Conservation (phyloP, 2,797 vertebrate species). For the Enteromius radiatus region DNA sequence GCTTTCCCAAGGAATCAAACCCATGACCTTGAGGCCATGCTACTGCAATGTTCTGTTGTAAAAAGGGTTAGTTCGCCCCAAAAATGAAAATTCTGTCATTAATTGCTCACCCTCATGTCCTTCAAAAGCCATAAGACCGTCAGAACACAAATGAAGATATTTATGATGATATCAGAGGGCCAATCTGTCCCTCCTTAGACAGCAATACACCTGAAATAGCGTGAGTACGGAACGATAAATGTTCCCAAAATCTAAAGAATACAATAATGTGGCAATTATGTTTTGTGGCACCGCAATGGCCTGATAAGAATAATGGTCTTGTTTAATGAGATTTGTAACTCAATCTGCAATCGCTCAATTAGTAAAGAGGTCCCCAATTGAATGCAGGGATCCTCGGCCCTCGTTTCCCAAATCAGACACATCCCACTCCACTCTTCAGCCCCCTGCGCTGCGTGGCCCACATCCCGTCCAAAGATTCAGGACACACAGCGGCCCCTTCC, state of each 20-base stretch:
- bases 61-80: neutral
- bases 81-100: neutral
- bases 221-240: neutral
- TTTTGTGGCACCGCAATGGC: slow-evolving; percentile 74
- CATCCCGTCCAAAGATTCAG: slow-evolving; percentile 71
- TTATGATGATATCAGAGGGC: too few relatives aligned
- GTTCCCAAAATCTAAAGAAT: slow-evolving; percentile 63
- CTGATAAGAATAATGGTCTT: slow-evolving; percentile 71
- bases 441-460: slow-evolving; percentile 67
- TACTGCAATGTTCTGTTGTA: neutral
- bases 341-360: slow-evolving; percentile 76
- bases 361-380: slow-evolving; percentile 79
- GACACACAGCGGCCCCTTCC: slow-evolving; percentile 59
- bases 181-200: too few relatives aligned
- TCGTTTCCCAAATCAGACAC: slow-evolving; percentile 65
- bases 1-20: neutral
- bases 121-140: neutral
- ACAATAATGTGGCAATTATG: slow-evolving; percentile 69
- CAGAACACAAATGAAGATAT: neutral
- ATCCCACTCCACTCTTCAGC: slow-evolving; percentile 61
- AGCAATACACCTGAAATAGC: too few relatives aligned
- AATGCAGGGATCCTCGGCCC: slow-evolving; percentile 67
- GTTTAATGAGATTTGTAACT: slow-evolving; percentile 79
- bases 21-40: neutral
- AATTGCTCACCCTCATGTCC: neutral